Evolutionary conservation across 2,113 vertebrate genomes (phyloP).

Genomic region (Loxodonta africana): DNA sequence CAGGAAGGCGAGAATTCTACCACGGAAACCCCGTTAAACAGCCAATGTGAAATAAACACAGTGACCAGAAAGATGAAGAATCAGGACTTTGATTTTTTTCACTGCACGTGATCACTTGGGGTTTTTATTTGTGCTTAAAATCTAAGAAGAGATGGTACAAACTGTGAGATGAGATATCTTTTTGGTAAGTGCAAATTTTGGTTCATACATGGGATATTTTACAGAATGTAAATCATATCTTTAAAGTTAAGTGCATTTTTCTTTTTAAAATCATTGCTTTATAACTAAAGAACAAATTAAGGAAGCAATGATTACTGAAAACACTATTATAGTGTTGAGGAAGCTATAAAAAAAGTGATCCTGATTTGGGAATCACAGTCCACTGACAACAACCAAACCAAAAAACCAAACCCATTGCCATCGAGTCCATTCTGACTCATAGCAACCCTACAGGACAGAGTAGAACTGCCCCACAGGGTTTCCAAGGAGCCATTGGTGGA

Average conservation of each 20-base stretch:
- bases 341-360: neutral
- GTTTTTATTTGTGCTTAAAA: neutral
- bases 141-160: neutral
- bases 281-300: neutral
- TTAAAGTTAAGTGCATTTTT: neutral
- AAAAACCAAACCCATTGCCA: no score
- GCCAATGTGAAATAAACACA: neutral
- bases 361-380: neutral
- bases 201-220: neutral
- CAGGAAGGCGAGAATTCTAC: neutral
- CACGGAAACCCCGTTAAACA: no score
- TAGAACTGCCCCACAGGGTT: no score
- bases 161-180: neutral
- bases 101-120: neutral
- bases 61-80: neutral
- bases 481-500: no score
- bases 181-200: neutral
- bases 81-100: neutral
- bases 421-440: no score
- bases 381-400: neutral
- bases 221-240: neutral
- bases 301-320: neutral
- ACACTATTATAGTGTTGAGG: neutral
- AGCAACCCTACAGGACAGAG: no score
- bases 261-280: neutral